Percentiles rank a stretch among this genome's conserved stretches.
Evolutionary conservation across 1,140 invertebrate genomes (phyloP).

Genomic region (Chironomus striatipennis): DNA sequence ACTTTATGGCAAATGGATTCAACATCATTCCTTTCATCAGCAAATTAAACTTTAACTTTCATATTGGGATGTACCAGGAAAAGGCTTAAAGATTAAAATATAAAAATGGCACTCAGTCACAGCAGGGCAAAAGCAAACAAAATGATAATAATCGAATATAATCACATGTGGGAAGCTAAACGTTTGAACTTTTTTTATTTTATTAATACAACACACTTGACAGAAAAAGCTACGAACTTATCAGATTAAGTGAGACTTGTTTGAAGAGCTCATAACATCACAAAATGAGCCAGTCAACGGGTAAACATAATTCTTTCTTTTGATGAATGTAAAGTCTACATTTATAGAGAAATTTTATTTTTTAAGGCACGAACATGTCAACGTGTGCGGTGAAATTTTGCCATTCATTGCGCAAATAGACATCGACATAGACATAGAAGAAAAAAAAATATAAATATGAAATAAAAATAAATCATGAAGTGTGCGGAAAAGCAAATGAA

Average conservation of each 20-base stretch:
- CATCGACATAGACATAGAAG: neutral
- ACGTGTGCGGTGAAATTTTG: slow-evolving; percentile 5
- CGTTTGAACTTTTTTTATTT: neutral
- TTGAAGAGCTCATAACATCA: neutral
- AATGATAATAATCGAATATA: neutral
- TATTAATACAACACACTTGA: slow-evolving; percentile 3
- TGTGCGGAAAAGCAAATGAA: too few relatives aligned
- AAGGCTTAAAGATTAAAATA: too few relatives aligned
- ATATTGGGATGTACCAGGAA: too few relatives aligned
- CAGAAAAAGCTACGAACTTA: neutral
- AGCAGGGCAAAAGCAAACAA: too few relatives aligned
- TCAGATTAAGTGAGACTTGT: slow-evolving; percentile 13
- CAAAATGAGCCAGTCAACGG: too few relatives aligned
- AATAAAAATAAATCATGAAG: too few relatives aligned
- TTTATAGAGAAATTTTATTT: neutral
- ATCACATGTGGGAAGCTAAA: neutral
- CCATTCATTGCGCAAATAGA: neutral
- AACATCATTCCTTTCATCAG: too few relatives aligned
- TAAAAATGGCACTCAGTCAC: too few relatives aligned
- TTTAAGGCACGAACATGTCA: neutral
- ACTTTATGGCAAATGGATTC: too few relatives aligned
- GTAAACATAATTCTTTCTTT: neutral
- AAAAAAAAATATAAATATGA: too few relatives aligned
- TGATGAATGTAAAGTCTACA: neutral
- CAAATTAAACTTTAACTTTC: too few relatives aligned